A percentile compares a stretch with the other conserved stretches of the same genome.
Conservation (phyloP, 1,140 invertebrate species). For the Ceratitis capitata region DNA sequence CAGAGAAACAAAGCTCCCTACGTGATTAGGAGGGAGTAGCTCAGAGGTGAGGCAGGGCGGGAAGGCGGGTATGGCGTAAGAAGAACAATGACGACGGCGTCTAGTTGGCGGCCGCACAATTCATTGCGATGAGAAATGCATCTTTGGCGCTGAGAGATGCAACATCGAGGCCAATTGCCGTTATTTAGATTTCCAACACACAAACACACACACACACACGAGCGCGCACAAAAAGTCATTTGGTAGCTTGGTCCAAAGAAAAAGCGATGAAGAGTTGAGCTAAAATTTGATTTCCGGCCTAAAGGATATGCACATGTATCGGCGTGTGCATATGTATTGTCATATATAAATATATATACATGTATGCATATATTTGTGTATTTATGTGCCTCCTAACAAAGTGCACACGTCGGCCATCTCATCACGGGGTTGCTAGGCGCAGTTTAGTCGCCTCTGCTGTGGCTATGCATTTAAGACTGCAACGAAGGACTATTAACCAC, state of each 20-base stretch:
- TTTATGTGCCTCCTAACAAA: not conserved
- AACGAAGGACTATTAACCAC: constrained; percentile 12
- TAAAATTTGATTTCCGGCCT: constrained; percentile 33
- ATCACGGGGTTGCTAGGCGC: not conserved
- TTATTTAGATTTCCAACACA: constrained; percentile 42
- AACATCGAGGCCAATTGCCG: constrained; percentile 15
- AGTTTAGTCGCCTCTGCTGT: not conserved
- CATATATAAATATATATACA: not conserved
- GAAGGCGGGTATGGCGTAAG: not conserved
- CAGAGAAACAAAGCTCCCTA: not conserved
- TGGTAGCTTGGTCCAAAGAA: too few species aligned
- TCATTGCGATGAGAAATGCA: constrained; percentile 22
- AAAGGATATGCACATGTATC: not conserved
- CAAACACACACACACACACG: not conserved
- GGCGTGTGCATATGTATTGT: not conserved
- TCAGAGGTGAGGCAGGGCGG: not conserved
- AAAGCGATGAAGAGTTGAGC: not conserved
- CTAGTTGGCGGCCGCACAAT: not conserved
- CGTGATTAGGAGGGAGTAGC: not conserved
- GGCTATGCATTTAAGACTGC: not conserved
- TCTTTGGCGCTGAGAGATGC: constrained; percentile 30
- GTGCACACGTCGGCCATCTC: not conserved
- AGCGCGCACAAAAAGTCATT: too few species aligned
- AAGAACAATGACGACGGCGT: constrained; percentile 9
- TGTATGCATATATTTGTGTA: too few species aligned